phyloP scores from a whole-genome alignment of 2,797 vertebrate genomes.

The Esox lucius region DNA sequence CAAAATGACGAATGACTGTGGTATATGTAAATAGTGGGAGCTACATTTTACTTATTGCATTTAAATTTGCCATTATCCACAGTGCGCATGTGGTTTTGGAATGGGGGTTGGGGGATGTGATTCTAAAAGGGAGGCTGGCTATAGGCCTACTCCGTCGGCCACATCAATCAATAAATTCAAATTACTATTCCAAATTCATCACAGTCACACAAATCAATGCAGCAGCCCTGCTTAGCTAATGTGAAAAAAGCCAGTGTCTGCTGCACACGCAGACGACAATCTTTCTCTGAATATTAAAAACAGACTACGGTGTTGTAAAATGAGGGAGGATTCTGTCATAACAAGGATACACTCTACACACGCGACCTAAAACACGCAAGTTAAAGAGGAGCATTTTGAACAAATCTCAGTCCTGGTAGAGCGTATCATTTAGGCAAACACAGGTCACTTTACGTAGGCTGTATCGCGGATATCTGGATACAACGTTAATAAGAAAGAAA shows the following conservation, averaged over 20 bases:
- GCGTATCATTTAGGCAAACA: background rate
- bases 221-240: constrained; percentile 82
- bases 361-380: background rate
- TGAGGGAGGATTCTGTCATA: background rate
- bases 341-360: background rate
- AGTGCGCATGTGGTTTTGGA: constrained; percentile 66
- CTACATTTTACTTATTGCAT: constrained; percentile 73
- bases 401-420: background rate
- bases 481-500: background rate
- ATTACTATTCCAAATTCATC: constrained; percentile 94
- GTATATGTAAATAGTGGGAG: constrained; percentile 69
- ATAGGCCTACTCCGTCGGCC: constrained; percentile 76
- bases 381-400: background rate
- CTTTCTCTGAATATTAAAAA: constrained; percentile 54
- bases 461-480: background rate
- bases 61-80: constrained; percentile 78
- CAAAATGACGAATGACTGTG: constrained; percentile 67
- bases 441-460: background rate
- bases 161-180: constrained; percentile 89
- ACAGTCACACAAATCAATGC: constrained; percentile 85
- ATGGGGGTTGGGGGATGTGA: constrained; percentile 62
- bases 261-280: constrained; percentile 58
- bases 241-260: constrained; percentile 78
- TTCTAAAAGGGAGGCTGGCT: constrained; percentile 71
- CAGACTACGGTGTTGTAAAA: constrained; percentile 25